Base-by-base conservation (phyloP, 2,113 vertebrate species). In the human (Homo sapiens) region DNA sequence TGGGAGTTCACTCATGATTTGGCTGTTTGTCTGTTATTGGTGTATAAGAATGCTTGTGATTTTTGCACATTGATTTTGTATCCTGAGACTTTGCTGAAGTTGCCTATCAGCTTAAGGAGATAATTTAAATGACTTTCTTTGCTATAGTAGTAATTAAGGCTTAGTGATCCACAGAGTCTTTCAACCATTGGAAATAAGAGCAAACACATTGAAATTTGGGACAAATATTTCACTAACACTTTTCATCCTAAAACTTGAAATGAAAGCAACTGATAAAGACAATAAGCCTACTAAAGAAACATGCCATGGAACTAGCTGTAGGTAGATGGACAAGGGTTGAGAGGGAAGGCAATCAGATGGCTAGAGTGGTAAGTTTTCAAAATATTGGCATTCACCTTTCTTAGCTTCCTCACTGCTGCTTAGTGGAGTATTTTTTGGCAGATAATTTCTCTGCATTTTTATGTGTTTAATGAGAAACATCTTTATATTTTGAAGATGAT, bases 51-150 rank as follows among this genome's bases (percentile, higher is more conserved):
- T 45, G 45, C 45, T 45, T 45, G 45, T 45, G 45, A 45, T 45
- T 45, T 45, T 9, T 45, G 45, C 2, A 45, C 45, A 45, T 45
- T 45, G 45, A 45, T 45, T 45, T 45, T 45, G 8, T 45, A 45
- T 10, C 45, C 45, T 45, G 45, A 45, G 45, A 45, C 45, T 45
- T 45, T 10, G 1, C 45, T 45, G 45, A 45, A 45, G 45, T 45
- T 45, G 8, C 45, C 45, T 45, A 45, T 45, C 45, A 45, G 45
- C 45, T 45, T 45, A 10, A 45, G 45, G 45, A 10, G 64, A 91
- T 45, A 27, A 90, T 78, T 86, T 96, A 70, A 76, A 79, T 93
- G 12, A 80, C 76, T 64, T 92, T 87, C 20, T 93, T 50, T 94
- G 38, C 25, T 89, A 8, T 43, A 43, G 16, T 66, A 80, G 70